Conservation (phyloP, 2,888 invertebrate genomes). For the Cephonodes hylas region DNA sequence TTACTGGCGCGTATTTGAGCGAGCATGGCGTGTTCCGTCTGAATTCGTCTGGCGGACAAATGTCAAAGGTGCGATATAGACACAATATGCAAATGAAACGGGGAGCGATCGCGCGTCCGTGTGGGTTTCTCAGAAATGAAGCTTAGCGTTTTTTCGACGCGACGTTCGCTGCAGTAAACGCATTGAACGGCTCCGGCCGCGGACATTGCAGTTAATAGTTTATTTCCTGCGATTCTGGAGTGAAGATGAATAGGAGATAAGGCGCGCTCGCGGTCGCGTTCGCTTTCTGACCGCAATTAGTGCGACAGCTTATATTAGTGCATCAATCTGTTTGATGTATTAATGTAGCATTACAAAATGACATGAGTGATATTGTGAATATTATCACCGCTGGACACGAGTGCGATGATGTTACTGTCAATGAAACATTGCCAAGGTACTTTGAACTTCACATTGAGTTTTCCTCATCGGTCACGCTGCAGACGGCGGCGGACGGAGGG, state of each 20-base stretch:
- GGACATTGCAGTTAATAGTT: not conserved
- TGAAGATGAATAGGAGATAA: not conserved
- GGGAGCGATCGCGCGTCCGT: conserved; percentile 5
- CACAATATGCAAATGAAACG: conserved; percentile 2
- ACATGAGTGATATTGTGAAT: too few relatives aligned
- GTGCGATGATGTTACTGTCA: not conserved
- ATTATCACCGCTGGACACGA: too few relatives aligned
- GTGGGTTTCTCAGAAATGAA: not conserved
- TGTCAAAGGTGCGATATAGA: conserved; percentile 7
- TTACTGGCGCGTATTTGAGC: not conserved
- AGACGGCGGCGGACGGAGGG: not conserved
- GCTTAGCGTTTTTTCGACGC: not conserved
- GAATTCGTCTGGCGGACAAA: conserved; percentile 1
- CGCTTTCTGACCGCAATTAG: not conserved
- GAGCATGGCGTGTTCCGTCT: not conserved
- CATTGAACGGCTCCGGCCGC: not conserved
- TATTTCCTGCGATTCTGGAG: not conserved
- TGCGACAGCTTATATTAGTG: not conserved
- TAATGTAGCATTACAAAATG: too few relatives aligned
- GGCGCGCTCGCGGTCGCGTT: not conserved
- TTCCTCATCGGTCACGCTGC: not conserved
- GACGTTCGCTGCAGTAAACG: not conserved
- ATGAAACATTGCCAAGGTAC: conserved; percentile 1
- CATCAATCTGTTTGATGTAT: too few relatives aligned
- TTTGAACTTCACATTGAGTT: not conserved